Evolutionary conservation across 53 echinoderm and acorn worm genomes (phyloP).

Genomic region (Holothuria scabra): DNA sequence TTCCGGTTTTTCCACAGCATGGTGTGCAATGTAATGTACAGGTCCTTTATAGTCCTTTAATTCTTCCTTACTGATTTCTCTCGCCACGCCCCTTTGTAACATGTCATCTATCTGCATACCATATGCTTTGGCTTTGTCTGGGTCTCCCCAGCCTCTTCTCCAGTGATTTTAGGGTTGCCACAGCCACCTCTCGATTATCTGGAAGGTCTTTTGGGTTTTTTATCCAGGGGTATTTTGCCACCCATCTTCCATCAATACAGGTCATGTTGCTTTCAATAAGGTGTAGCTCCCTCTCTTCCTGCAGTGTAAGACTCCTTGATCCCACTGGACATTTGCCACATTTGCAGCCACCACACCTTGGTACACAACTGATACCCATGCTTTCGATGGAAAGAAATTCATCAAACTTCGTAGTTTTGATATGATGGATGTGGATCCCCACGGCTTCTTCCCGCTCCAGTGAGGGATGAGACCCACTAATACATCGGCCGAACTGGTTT

Average conservation of each 20-base stretch:
- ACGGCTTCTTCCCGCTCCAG: constrained; percentile 27
- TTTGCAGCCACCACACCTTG: constrained; percentile 48
- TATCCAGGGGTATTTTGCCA: no score
- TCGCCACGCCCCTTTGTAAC: constrained; percentile 6
- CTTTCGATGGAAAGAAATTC: constrained; percentile 26
- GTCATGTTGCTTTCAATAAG: no score
- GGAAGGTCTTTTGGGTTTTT: constrained; percentile 37
- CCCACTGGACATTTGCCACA: constrained; percentile 53
- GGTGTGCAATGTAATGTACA: constrained; percentile 57
- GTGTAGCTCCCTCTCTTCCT: constrained; percentile 46
- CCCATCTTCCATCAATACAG: no score
- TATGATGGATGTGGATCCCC: constrained; percentile 38
- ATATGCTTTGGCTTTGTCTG: constrained; percentile 1
- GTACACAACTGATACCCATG: constrained; percentile 57
- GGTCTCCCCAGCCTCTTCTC: not conserved
- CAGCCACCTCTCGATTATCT: constrained; percentile 38
- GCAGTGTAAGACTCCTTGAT: constrained; percentile 38
- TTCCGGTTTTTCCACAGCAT: constrained; percentile 49
- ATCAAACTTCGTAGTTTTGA: constrained; percentile 42
- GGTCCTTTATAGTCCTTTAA: constrained; percentile 39
- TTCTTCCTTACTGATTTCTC: not conserved
- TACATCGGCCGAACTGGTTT: constrained; percentile 52
- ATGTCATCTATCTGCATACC: constrained; percentile 9
- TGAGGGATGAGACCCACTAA: constrained; percentile 49
- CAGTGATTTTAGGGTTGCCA: constrained; percentile 34